These are phyloP conservation scores for Caenorhabditis sp. DNA, from an alignment of 2,888 invertebrate species.

Conservation along the genomic window DNA sequence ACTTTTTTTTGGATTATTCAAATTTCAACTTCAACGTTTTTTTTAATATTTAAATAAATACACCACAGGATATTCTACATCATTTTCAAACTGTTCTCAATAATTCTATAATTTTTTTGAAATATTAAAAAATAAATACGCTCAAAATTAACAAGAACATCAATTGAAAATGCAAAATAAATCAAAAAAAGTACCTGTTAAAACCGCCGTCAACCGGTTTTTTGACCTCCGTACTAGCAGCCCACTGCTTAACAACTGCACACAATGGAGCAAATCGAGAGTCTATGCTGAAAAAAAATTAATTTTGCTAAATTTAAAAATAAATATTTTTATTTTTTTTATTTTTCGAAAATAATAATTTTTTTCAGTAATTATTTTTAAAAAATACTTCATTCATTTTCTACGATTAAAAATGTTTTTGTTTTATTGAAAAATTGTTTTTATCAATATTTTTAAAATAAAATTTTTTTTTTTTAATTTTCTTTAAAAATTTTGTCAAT, in stretches of 20 bases:
- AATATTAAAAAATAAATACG: neutral
- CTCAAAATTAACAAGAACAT: neutral
- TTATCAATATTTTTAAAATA: neutral
- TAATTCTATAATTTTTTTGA: neutral
- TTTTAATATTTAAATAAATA: neutral
- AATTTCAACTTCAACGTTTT: neutral
- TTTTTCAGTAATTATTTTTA: neutral
- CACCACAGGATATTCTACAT: no score
- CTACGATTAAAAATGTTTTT: neutral
- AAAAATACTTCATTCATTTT: no score
- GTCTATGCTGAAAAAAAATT: constrained; percentile 44
- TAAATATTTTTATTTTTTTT: neutral
- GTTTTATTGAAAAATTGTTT: neutral
- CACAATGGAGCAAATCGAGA: constrained; percentile 47
- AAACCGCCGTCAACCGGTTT: constrained; percentile 67
- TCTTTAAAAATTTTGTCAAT: neutral
- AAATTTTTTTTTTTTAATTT: constrained; percentile 2
- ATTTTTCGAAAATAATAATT: neutral
- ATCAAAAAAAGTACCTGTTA: constrained; percentile 66
- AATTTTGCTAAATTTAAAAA: neutral
- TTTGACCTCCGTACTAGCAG: constrained; percentile 59
- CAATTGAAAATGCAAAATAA: neutral
- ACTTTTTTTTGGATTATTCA: no score
- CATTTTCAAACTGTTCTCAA: neutral
- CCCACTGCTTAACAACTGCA: constrained; percentile 71